Evolutionary conservation across 92 coral and sea anemone genomes (phyloP), one percentile per base, ranked within the genome.

Genomic region (Ricordea florida): DNA sequence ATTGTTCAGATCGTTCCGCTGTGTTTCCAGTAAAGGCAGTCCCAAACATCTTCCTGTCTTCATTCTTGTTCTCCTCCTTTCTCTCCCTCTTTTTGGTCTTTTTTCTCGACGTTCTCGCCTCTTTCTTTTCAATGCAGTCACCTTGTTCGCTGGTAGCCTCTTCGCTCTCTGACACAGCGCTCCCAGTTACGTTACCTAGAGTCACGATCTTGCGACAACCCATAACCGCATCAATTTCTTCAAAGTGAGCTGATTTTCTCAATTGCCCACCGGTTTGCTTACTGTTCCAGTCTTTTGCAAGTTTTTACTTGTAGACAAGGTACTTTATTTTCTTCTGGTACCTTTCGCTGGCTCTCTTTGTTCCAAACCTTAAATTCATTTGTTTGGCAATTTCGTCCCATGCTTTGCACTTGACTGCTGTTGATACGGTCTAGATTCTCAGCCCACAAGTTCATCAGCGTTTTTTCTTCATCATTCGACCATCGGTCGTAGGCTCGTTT

Each of bases 1-100:
- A 6, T 51, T 53, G 69, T 81, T 61, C 86, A 61, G 70, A 33
- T 61, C 78, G 17, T 71, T 33, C 42, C 86, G 60, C 51, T 81
- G 86, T 9, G 53, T 46, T 20, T 81, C 69, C 74, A 78, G 43
- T 20, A 31, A 49, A 16, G 78, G 53, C 51, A 17, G 52, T 30
- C 57, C 57, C 43, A 24, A 57, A 17, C 42, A 73, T 60, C 27
- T 73, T 24, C 42, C 80, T 53, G 27, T 57, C 80, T 41, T 57
- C 69, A 26, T 38, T 15, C 11, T 27, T 18, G 22, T n/a, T 31
- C 44, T 72, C 52, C 57, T 72, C 21, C 26, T 41, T 22, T 26
- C 43, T 72, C n/a, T 57, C 69, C n/a, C 58, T 44, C 48, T 58
- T 45, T 37, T 45, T 11, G 14, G 57, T 73, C 79, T 73, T 32